A percentile compares a stretch with the other conserved stretches of the same genome.
phyloP scores from a whole-genome alignment of 2,113 vertebrate genomes.

The Pyxicephalus adspersus region DNA sequence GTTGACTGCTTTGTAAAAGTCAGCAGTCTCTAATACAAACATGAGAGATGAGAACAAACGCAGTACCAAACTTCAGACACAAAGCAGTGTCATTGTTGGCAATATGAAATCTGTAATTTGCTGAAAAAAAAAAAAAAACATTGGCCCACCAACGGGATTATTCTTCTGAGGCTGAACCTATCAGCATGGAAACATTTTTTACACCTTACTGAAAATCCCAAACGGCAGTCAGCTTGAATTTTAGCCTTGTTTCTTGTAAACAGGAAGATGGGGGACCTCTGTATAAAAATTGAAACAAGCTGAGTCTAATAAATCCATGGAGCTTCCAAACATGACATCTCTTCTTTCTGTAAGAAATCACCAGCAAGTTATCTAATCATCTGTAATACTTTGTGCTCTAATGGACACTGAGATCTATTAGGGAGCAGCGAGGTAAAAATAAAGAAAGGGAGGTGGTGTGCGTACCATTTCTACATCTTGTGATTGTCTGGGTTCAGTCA shows the following conservation, averaged over 20 bases:
- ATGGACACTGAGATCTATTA: constrained; percentile 26
- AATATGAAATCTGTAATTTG: constrained; percentile 43
- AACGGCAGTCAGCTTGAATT: not conserved
- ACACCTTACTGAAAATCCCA: constrained; percentile 5
- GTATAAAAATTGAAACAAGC: constrained; percentile 19
- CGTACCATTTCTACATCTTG: not conserved
- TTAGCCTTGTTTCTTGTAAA: constrained; percentile 10
- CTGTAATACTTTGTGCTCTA: constrained; percentile 9
- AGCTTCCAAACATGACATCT: constrained; percentile 19
- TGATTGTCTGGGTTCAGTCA: not conserved
- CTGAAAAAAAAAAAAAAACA: constrained; percentile 39
- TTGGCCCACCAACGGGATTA: constrained; percentile 17
- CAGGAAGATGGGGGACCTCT: not conserved
- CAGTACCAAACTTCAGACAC: constrained; percentile 5
- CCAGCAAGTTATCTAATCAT: constrained; percentile 10
- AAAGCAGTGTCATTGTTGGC: constrained; percentile 6
- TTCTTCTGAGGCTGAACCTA: constrained; percentile 7
- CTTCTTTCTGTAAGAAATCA: not conserved
- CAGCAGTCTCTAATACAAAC: constrained; percentile 35
- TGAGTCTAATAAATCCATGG: constrained; percentile 22
- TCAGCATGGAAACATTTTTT: constrained; percentile 14
- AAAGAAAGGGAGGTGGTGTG: not conserved
- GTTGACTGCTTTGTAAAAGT: constrained; percentile 11
- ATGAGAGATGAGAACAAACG: constrained; percentile 12
- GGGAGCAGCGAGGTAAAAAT: not conserved